Evolutionary conservation across 2,797 vertebrate species (phyloP).

Genomic region (Acrossocheilus wenchowensis): DNA sequence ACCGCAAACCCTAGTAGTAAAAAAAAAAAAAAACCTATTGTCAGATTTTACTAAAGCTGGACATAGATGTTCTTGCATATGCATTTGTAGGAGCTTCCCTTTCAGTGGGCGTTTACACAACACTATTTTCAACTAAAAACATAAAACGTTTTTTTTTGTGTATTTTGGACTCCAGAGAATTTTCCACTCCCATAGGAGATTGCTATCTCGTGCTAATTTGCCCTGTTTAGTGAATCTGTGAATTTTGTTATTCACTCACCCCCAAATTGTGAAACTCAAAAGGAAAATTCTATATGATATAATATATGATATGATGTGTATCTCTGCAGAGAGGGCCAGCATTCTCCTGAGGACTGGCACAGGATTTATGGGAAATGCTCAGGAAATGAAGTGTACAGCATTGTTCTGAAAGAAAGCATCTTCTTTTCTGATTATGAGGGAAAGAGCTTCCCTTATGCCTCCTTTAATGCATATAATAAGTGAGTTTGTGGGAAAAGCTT

Average conservation of each 20-base stretch:
- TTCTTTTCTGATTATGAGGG: slow-evolving; percentile 87
- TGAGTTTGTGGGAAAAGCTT: slow-evolving; percentile 63
- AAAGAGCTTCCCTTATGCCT: slow-evolving; percentile 86
- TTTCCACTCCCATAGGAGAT: not conserved
- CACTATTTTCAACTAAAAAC: too few relatives aligned
- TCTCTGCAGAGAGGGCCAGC: slow-evolving; percentile 83
- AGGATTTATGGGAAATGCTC: slow-evolving; percentile 85
- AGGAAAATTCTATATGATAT: not conserved
- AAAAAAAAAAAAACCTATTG: too few relatives aligned
- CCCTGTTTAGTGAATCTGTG: not conserved
- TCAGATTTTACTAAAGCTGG: too few relatives aligned
- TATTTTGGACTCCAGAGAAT: too few relatives aligned
- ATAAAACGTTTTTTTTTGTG: too few relatives aligned
- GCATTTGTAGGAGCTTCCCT: not conserved
- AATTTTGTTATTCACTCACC: not conserved
- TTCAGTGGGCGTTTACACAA: too few relatives aligned
- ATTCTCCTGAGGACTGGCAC: slow-evolving; percentile 87
- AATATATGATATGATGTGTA: slow-evolving; percentile 49
- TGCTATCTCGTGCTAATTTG: not conserved
- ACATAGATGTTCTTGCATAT: not conserved
- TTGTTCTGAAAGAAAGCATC: slow-evolving; percentile 84
- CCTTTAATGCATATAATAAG: slow-evolving; percentile 87
- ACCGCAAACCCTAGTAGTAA: not conserved
- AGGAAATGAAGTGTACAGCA: slow-evolving; percentile 86
- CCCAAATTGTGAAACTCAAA: not conserved